These are phyloP conservation scores for Ashinkailepas kermadecensis DNA, from an alignment of 2,888 invertebrate genomes.

Conservation along the genomic window DNA sequence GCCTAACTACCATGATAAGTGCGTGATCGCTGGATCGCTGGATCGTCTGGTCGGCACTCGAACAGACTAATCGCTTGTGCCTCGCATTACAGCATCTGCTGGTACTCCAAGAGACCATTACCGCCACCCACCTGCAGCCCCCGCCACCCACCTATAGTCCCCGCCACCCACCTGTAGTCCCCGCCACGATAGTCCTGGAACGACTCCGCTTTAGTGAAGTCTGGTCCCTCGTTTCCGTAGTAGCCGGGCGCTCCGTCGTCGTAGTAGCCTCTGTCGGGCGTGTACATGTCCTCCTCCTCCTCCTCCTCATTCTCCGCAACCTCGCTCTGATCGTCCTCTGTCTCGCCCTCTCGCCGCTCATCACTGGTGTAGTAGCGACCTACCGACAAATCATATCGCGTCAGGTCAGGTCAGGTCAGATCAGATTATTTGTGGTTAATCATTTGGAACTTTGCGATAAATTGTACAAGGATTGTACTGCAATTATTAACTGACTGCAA, in stretches of 20 bases:
- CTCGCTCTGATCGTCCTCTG: neutral
- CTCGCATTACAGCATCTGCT: neutral
- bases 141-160: neutral
- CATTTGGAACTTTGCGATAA: neutral
- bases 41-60: no score
- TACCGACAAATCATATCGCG: neutral
- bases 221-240: neutral
- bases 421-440: neutral
- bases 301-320: neutral
- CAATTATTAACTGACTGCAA: neutral
- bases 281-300: neutral
- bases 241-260: neutral
- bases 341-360: neutral
- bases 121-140: neutral
- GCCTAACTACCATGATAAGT: no score
- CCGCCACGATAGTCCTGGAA: neutral
- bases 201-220: neutral
- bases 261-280: neutral
- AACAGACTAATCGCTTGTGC: no score
- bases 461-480: neutral
- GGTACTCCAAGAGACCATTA: neutral
- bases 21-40: no score
- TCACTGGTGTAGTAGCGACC: neutral
- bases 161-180: neutral
- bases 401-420: no score